phyloP scores from a whole-genome alignment of 2,113 vertebrate genomes.

The Hassar affinis region DNA sequence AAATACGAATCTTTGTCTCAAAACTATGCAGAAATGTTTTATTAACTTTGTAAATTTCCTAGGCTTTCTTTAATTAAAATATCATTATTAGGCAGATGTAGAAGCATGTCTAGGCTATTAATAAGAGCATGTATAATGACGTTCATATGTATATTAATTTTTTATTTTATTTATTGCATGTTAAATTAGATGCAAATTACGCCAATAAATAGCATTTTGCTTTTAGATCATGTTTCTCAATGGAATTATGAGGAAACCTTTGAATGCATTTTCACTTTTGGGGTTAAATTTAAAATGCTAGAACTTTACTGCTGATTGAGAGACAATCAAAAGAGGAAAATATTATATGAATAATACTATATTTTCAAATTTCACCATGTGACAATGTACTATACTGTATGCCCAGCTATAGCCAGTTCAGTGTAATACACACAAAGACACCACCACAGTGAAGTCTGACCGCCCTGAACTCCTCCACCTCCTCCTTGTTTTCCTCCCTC shows the following conservation, averaged over 20 bases:
- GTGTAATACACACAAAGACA: slow-evolving; percentile 4
- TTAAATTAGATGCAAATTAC: no score
- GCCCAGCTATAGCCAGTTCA: not conserved
- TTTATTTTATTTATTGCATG: not conserved
- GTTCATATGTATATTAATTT: no score
- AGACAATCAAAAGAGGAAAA: not conserved
- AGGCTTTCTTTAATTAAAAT: no score
- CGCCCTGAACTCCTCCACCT: slow-evolving; percentile 18
- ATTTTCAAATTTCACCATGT: not conserved
- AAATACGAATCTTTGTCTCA: not conserved
- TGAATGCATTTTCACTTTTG: not conserved
- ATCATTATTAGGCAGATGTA: no score
- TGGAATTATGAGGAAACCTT: not conserved
- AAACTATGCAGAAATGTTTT: not conserved
- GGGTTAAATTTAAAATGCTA: not conserved
- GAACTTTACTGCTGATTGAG: not conserved
- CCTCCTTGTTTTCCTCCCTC: slow-evolving; percentile 33
- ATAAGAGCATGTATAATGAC: not conserved
- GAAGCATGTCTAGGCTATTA: not conserved
- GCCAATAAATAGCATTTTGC: not conserved
- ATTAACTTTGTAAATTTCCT: not conserved
- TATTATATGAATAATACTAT: no score
- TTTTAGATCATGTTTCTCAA: not conserved
- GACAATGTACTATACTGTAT: not conserved
- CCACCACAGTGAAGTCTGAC: slow-evolving; percentile 15